These are phyloP conservation scores for Thymelicus sylvestris DNA, from an alignment of 2,888 invertebrate genomes.

Conservation along the genomic window DNA sequence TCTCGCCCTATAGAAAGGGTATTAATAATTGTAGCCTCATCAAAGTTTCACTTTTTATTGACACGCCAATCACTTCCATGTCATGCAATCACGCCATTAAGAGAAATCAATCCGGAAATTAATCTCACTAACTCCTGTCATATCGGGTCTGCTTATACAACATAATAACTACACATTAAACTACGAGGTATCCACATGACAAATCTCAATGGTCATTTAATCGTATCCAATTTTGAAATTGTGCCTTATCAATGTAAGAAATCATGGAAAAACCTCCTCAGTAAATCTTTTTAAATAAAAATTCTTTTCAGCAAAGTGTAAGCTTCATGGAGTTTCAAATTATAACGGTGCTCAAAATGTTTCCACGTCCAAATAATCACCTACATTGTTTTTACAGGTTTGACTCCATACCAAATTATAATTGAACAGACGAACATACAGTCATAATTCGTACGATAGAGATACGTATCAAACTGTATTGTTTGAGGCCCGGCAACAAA, in stretches of 20 bases:
- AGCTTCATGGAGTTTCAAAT: background rate
- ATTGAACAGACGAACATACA: background rate
- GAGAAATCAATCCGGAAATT: constrained; percentile 14
- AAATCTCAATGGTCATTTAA: too few species aligned
- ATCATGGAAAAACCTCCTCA: too few species aligned
- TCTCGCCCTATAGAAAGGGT: background rate
- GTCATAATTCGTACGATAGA: constrained; percentile 5
- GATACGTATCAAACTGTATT: constrained; percentile 31
- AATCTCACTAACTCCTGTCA: background rate
- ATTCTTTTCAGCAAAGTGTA: too few species aligned
- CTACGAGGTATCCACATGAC: too few species aligned
- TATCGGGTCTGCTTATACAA: background rate
- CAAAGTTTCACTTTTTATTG: constrained; percentile 16
- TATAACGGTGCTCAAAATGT: background rate
- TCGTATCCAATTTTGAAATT: too few species aligned
- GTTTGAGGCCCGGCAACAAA: background rate
- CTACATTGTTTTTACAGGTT: too few species aligned
- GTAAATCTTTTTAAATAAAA: too few species aligned
- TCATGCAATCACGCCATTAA: constrained; percentile 22
- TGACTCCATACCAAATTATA: background rate
- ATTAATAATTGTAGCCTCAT: constrained; percentile 8
- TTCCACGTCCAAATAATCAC: too few species aligned
- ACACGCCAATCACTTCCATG: background rate
- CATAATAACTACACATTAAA: too few species aligned
- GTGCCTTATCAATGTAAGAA: too few species aligned